Conservation (phyloP, 2,797 vertebrate genomes). For the Philypnodon macrostomus region DNA sequence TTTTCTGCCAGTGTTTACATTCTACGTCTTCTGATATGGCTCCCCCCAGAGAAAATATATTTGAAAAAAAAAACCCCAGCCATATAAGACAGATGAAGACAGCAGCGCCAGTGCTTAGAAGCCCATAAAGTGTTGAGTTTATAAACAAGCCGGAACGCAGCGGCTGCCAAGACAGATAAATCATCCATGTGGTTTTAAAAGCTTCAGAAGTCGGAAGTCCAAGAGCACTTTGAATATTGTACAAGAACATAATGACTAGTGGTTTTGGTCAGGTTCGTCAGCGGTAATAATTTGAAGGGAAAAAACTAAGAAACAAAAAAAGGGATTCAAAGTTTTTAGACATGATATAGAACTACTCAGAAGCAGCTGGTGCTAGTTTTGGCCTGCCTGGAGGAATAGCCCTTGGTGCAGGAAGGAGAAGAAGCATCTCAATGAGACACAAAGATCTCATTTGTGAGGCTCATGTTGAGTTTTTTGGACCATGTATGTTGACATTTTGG, state of each 20-base stretch:
- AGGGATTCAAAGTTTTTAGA: too few species aligned
- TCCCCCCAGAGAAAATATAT: conserved; percentile 4
- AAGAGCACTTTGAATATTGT: conserved; percentile 38
- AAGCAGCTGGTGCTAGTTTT: too few species aligned
- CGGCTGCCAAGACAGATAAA: conserved; percentile 55
- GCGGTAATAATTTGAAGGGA: conserved; percentile 24
- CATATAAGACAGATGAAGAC: conserved; percentile 41
- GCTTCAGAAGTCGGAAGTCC: conserved; percentile 26
- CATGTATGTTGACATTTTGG: too few species aligned
- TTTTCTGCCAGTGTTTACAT: conserved; percentile 15
- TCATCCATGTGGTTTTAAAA: conserved; percentile 48
- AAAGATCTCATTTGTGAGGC: too few species aligned
- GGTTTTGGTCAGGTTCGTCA: conserved; percentile 35
- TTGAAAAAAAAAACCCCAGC: conserved; percentile 13
- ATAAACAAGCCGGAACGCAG: conserved; percentile 53
- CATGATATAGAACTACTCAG: too few species aligned
- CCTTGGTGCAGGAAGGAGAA: too few species aligned
- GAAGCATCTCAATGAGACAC: too few species aligned
- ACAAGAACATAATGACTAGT: conserved; percentile 18
- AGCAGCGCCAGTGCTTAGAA: conserved; percentile 43
- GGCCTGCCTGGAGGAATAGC: too few species aligned
- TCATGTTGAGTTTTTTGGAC: too few species aligned
- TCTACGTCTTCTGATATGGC: conserved; percentile 31
- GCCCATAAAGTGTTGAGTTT: conserved; percentile 48
- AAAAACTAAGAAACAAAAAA: conserved; percentile 16